A percentile compares a stretch with the other conserved stretches of the same genome.
These are phyloP conservation scores for Eupithecia inturbata DNA, from an alignment of 2,888 invertebrate genomes.

Conservation along the genomic window DNA sequence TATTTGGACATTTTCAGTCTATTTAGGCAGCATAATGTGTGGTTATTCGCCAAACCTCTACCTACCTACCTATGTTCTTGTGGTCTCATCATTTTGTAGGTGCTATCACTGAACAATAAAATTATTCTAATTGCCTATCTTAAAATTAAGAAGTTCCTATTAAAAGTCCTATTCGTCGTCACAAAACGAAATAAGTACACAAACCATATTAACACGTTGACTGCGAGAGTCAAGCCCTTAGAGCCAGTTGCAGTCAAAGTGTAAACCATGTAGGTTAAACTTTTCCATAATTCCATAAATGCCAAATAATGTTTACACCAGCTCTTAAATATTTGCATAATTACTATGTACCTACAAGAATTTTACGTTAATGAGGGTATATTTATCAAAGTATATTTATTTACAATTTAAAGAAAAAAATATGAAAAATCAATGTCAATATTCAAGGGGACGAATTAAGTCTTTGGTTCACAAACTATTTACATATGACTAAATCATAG, in stretches of 20 bases:
- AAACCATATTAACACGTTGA: background rate
- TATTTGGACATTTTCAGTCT: conserved; percentile 83
- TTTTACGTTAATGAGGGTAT: conserved; percentile 64
- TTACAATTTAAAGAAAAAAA: conserved; percentile 58
- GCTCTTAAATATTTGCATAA: conserved; percentile 51
- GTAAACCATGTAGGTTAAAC: background rate
- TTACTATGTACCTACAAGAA: conserved; percentile 54
- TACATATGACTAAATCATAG: conserved; percentile 61
- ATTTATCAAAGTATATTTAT: conserved; percentile 53
- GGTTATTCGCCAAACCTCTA: conserved; percentile 54
- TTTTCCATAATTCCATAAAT: conserved; percentile 53
- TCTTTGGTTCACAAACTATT: conserved; percentile 80
- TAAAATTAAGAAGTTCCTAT: background rate
- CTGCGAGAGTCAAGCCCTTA: background rate
- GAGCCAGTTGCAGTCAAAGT: background rate
- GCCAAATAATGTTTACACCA: conserved; percentile 63
- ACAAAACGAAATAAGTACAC: conserved; percentile 33
- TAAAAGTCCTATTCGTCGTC: conserved; percentile 14
- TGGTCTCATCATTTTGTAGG: conserved; percentile 41
- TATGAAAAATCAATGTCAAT: conserved; percentile 52
- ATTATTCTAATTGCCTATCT: conserved; percentile 56
- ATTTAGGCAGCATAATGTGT: conserved; percentile 71
- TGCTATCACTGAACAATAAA: conserved; percentile 42
- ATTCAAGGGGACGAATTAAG: conserved; percentile 71
- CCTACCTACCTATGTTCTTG: too few species aligned